Evolutionary conservation across 2,888 invertebrate species (phyloP), one percentile per base, ranked within the genome.

Genomic region (Macrophya alboannulata): DNA sequence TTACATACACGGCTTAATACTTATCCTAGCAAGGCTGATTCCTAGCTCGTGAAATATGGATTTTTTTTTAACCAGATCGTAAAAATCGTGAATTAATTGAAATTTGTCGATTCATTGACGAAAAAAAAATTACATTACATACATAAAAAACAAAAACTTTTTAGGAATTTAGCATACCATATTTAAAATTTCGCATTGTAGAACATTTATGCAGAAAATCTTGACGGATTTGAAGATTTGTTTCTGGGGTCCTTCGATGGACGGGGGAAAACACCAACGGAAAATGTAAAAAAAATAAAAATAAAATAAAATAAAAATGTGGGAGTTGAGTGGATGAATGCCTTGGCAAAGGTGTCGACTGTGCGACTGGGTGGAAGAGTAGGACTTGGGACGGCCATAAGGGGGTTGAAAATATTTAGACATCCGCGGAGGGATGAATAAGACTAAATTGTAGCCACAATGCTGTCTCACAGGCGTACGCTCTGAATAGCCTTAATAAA

Each of bases 391-490:
- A 77, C 55, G 37, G 55, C 51, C 77, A 55, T 51, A 88, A 86
- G 87, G 89, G 90, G 91, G 91, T 92, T 91, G 91, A 92, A 93
- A 92, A 93, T 93, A 93, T 93, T 93, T 92, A 92, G 92, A 93
- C 91, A 91, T 92, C 91, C 90, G 89, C 90, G 89, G 89, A 90
- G 91, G 90, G 91, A 94, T 95, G 95, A 95, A 95, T 95, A 94
- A 95, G 95, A 94, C 94, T 94, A 95, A 95, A 95, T 95, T 95
- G 95, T 95, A 94, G 95, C 95, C 94, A 95, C 95, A 95, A 95
- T 95, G 94, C 93, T 94, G 94, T 94, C 95, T 95, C 94, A 94
- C 94, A 94, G 94, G 94, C 94, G 94, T 94, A 94, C 92, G 55
- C 1, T 94, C 94, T 95, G 95, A 95, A 95, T 95, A 94, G 94